Conservation (phyloP, 2,113 vertebrate genomes). For the Gopherus evgoodei region DNA sequence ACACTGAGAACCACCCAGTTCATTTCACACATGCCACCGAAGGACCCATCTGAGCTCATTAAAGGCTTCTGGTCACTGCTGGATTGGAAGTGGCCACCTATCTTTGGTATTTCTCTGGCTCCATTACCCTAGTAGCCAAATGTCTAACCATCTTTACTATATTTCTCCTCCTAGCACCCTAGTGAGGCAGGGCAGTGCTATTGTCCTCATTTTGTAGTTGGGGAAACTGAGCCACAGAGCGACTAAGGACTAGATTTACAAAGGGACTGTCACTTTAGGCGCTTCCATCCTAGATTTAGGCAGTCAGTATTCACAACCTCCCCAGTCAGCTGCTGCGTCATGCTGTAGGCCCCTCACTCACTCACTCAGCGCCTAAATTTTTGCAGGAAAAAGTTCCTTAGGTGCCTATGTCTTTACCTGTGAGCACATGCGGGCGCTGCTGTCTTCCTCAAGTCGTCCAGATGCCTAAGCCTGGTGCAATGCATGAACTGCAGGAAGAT, state of each 20-base stretch:
- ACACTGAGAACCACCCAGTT: neutral
- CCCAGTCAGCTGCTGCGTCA: neutral
- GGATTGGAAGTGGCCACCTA: neutral
- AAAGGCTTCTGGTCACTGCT: neutral
- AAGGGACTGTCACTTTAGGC: neutral
- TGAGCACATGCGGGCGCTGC: neutral
- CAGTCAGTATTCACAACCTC: neutral
- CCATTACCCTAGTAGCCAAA: neutral
- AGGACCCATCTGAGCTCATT: neutral
- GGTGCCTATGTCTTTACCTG: neutral
- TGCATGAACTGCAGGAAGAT: neutral
- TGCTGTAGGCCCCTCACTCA: neutral
- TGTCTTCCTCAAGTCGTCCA: neutral
- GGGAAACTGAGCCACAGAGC: neutral
- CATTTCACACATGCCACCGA: fast-evolving
- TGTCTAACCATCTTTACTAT: neutral
- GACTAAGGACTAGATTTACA: neutral
- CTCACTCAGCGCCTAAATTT: neutral
- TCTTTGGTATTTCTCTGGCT: neutral
- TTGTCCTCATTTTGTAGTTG: neutral
- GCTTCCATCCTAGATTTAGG: neutral
- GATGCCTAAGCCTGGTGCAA: neutral
- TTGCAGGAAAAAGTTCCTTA: neutral
- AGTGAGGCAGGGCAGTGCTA: neutral
- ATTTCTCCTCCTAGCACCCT: neutral